Base-by-base conservation (phyloP, 1,140 invertebrate genomes). In the Aricia agestis region DNA sequence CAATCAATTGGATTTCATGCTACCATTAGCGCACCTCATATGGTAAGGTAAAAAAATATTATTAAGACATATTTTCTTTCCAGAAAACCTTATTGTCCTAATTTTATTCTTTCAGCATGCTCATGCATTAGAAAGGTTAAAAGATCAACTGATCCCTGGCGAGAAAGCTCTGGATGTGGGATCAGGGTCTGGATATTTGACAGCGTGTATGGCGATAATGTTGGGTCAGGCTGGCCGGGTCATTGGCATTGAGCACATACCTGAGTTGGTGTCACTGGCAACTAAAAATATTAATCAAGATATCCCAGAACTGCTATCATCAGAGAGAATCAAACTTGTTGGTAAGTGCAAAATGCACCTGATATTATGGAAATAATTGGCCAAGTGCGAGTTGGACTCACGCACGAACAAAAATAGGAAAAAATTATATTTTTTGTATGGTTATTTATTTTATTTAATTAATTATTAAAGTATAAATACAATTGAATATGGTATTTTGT, bases 11-110 rank as follows among this genome's bases (percentile, higher is more conserved):
- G 97, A 58, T 97, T 94, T 87, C 96, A 96, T 58, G 98, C 98
- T 4, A 99, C 98, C 1, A 99, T 99, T 69, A 98, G 97, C 93
- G 98, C 98, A 70, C 98, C 98, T 66, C 98, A 99, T 92, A 99
- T 99, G 98, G 97, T 98, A 93, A 91, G 76, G 78, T 17, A 63
- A 19, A 63, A n/a, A 6, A 69, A 32, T 69, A 59, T 31, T 17
- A 17, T n/a, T n/a, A n/a, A n/a, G n/a, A 52, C 13, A 52, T 9
- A 13, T 36, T 36, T 7, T 36, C 36, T 36, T 2, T 36, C 6
- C 9, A 36, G 36, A 36, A 36, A 1, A 25, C 25, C 41, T 52
- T 52, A 52, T 52, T 15, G 13, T 15, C 0, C 0, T 61, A 36
- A 42, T 68, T 42, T 71, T 67, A n/a, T 36, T 70, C 31, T 85